Evolutionary conservation across 1,140 invertebrate genomes (phyloP).

Genomic region (Dendrolimus kikuchii): DNA sequence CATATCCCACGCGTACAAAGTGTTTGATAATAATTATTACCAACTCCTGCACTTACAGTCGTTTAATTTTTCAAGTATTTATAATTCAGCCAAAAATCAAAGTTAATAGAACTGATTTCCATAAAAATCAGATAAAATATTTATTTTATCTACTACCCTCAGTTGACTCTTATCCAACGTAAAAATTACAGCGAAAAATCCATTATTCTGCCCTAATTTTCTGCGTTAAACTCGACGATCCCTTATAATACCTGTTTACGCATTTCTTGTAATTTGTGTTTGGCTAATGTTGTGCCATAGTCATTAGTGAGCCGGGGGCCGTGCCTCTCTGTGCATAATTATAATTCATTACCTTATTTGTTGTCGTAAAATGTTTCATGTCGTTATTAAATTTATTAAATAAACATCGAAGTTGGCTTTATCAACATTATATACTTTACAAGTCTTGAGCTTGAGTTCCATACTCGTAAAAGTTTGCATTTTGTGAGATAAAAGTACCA

Average conservation of each 20-base stretch:
- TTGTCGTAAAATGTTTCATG: slow-evolving; percentile 19
- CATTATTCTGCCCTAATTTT: slow-evolving; percentile 28
- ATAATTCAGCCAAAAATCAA: no score
- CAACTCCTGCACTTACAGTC: no score
- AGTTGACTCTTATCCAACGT: background rate
- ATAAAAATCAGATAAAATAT: no score
- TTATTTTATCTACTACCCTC: no score
- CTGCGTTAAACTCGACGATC: slow-evolving; percentile 31
- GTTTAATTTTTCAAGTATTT: no score
- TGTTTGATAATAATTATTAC: no score
- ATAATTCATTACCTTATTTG: slow-evolving; percentile 45
- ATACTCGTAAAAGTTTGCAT: no score
- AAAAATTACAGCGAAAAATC: slow-evolving; percentile 20
- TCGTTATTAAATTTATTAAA: slow-evolving; percentile 21
- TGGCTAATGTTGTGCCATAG: slow-evolving; percentile 44
- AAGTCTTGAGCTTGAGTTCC: background rate
- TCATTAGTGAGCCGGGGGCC: slow-evolving; percentile 32
- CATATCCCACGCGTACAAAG: no score
- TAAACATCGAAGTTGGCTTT: background rate
- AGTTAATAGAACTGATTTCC: no score
- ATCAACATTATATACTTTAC: background rate
- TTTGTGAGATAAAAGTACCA: no score
- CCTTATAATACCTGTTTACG: slow-evolving; percentile 52
- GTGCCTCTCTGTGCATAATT: slow-evolving; percentile 32
- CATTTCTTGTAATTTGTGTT: slow-evolving; percentile 51